These are phyloP conservation scores for Agrilus planipennis DNA, from an alignment of 1,140 invertebrate species.

Conservation along the genomic window DNA sequence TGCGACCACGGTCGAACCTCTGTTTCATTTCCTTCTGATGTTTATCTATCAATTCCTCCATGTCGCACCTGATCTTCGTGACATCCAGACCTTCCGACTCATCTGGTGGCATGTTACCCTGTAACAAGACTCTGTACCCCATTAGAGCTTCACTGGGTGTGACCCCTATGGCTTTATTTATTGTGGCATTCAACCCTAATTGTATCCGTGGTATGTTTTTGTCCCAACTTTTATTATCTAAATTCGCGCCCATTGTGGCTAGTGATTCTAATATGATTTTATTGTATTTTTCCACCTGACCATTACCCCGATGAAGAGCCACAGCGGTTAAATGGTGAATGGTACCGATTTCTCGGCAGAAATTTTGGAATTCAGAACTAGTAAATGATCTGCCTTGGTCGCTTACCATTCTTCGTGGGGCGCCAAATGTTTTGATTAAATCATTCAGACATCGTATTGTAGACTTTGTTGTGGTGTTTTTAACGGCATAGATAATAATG, in stretches of 20 bases:
- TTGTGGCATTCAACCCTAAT: not conserved
- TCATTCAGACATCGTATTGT: conserved; percentile 4
- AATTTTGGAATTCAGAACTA: conserved; percentile 17
- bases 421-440: conserved; percentile 17
- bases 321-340: conserved; percentile 24
- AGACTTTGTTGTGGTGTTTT: too few species aligned
- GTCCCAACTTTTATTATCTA: conserved; percentile 4
- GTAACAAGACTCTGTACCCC: too few species aligned
- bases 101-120: too few species aligned
- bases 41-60: too few species aligned
- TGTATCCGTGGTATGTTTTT: conserved; percentile 3
- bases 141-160: not conserved
- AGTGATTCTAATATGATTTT: too few species aligned
- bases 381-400: conserved; percentile 29
- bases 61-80: too few species aligned
- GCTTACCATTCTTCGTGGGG: conserved; percentile 21
- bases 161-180: not conserved
- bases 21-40: too few species aligned
- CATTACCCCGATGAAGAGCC: conserved; percentile 22
- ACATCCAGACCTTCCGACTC: too few species aligned
- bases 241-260: not conserved
- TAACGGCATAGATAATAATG: conserved; percentile 13
- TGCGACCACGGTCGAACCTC: too few species aligned
- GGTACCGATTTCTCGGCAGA: conserved; percentile 18
- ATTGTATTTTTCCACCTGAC: conserved; percentile 13